phyloP scores from a whole-genome alignment of 2,113 vertebrate genomes.

The Spheniscus mendiculus region DNA sequence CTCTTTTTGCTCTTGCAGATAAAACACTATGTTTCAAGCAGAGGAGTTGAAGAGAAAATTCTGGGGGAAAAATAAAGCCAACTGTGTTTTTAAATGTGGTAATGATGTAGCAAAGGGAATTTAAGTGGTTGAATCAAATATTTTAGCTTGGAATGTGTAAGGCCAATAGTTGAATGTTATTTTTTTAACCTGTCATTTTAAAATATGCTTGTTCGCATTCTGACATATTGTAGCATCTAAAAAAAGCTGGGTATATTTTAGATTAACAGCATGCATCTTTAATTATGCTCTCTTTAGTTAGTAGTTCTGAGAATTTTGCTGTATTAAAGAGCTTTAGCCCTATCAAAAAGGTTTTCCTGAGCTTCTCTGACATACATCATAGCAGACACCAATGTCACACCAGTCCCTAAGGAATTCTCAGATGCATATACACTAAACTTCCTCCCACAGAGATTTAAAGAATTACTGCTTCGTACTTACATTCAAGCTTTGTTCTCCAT shows the following conservation, averaged over 20 bases:
- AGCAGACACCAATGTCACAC: not conserved
- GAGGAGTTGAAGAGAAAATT: not conserved
- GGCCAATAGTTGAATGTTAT: not conserved
- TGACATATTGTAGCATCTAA: not conserved
- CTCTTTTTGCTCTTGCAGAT: not conserved
- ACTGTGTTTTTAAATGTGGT: not conserved
- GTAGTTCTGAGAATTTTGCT: not conserved
- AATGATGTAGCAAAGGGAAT: not conserved
- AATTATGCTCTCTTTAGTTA: not conserved
- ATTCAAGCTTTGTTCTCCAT: constrained; percentile 33
- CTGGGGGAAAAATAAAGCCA: not conserved
- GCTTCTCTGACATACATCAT: not conserved
- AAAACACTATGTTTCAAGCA: not conserved
- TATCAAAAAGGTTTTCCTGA: constrained; percentile 24
- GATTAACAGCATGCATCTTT: not conserved
- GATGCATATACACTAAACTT: not conserved
- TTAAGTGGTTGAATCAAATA: not conserved
- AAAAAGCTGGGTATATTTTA: not conserved
- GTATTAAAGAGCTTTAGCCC: not conserved
- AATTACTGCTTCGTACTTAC: constrained; percentile 13
- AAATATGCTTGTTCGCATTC: not conserved
- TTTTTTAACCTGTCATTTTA: not conserved
- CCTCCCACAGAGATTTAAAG: constrained; percentile 48
- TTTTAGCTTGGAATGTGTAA: not conserved
- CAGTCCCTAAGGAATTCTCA: not conserved